Base-by-base conservation (phyloP, 2,888 invertebrate genomes). In the Nomada lathburiana region DNA sequence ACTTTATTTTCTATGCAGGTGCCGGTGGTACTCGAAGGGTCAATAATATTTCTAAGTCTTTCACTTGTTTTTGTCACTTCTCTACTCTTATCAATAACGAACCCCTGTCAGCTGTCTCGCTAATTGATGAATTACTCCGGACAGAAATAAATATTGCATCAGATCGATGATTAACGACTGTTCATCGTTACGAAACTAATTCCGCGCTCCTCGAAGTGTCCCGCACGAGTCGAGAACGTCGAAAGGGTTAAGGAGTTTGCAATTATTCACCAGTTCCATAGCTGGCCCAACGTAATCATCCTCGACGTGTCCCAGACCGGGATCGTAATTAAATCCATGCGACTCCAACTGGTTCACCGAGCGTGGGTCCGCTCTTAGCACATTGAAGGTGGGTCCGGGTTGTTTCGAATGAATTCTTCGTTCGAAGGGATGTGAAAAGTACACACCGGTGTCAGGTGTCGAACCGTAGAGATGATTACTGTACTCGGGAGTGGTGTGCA, bases 251-350 rank as follows among this genome's bases (percentile, higher is more conserved):
- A 36, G 0, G 7, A 36, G 7, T 11, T 26, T 52, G 0, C 7
- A 23, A 9, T 23, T 52, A 20, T 88, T 83, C 73, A 93, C 94
- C 79, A 93, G 74, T 85, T 93, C 90, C 93, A 94, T 92, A 1
- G 93, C 91, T 2, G 92, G 92, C n/a, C 94, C 93, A 44, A 92
- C 92, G 63, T 91, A 92, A 67, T 93, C 93, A 50, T 93, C 90
- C 16, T 84, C 88, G 20, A 84, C 80, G 57, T 80, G 76, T 23
- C 74, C 82, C 3, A 77, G 82, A 9, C 82, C 83, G 3, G 80
- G 63, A n/a, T 77, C 82, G 63, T 85, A 80, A 77, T 85, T 83
- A 26, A 83, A 85, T 10, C 76, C 77, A 16, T 82, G 78, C 18
- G 80, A 76, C 3, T 88, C 85, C 10, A 88, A 53, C 42, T 83